Evolutionary conservation across 1,140 invertebrate genomes (phyloP).

Genomic region (Mya arenaria): DNA sequence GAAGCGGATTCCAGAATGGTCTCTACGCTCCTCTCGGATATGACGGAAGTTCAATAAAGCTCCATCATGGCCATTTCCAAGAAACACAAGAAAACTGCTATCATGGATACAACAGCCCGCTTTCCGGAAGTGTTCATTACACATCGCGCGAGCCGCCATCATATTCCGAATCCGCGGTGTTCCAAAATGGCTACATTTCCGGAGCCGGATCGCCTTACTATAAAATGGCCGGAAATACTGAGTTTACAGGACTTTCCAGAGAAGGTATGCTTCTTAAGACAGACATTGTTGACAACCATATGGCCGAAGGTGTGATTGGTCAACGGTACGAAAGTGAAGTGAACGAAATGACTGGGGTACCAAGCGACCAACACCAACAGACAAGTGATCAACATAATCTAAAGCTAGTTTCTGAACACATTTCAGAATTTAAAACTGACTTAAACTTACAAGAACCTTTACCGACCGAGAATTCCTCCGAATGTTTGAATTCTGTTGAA

Average conservation of each 20-base stretch:
- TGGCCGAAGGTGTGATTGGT: constrained; percentile 38
- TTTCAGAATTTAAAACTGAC: constrained; percentile 60
- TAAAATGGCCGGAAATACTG: constrained; percentile 56
- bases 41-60: constrained; percentile 64
- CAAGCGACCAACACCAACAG: constrained; percentile 21
- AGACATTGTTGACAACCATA: constrained; percentile 53
- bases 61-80: constrained; percentile 65
- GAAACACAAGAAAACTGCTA: constrained; percentile 64
- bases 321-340: constrained; percentile 57
- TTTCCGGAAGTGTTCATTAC: constrained; percentile 57
- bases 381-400: constrained; percentile 18
- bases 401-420: constrained; percentile 55
- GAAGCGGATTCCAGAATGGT: constrained; percentile 62
- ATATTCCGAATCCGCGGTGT: constrained; percentile 69
- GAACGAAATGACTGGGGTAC: constrained; percentile 27
- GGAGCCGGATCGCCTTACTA: constrained; percentile 64
- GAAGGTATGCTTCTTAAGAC: constrained; percentile 57
- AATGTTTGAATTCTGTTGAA: constrained; percentile 44
- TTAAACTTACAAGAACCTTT: constrained; percentile 49
- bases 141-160: constrained; percentile 68
- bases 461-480: constrained; percentile 38
- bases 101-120: constrained; percentile 57
- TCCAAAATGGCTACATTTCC: constrained; percentile 67
- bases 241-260: constrained; percentile 35
- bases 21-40: constrained; percentile 62